A percentile compares a stretch with the other conserved stretches of the same genome.
These are phyloP conservation scores for Ahaetulla prasina DNA, from an alignment of 2,113 vertebrate species.

Conservation along the genomic window DNA sequence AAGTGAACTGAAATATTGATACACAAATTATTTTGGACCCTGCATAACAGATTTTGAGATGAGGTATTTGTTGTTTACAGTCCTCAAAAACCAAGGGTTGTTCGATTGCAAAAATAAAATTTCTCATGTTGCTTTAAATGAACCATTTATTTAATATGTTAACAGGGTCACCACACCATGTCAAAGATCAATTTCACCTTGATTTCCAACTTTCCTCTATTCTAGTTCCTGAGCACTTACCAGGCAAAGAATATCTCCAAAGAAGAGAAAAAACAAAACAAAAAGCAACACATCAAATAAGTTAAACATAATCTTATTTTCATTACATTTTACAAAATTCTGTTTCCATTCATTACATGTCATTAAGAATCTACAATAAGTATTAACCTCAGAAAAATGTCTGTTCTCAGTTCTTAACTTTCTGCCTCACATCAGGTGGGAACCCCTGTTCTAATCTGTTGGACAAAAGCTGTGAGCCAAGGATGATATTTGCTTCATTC, in stretches of 20 bases:
- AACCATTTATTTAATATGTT: background rate
- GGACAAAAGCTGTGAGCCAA: background rate
- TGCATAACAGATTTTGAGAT: background rate
- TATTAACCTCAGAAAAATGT: background rate
- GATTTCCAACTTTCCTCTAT: background rate
- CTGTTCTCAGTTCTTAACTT: background rate
- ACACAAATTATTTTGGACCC: background rate
- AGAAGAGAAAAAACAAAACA: background rate
- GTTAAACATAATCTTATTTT: conserved; percentile 29
- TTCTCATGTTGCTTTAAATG: background rate
- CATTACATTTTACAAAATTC: conserved; percentile 24
- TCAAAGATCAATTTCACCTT: background rate
- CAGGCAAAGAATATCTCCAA: background rate
- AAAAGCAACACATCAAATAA: background rate
- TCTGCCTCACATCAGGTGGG: background rate
- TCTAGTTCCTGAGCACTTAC: background rate
- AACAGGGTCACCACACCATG: background rate
- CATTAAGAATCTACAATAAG: background rate
- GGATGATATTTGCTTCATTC: background rate
- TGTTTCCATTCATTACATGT: background rate
- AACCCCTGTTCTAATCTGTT: background rate
- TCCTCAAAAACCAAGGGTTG: background rate
- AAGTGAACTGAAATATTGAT: background rate
- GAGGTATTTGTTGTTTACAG: background rate
- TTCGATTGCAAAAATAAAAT: background rate